Base-by-base conservation (phyloP, 2,113 vertebrate species). In the Channa maculata region DNA sequence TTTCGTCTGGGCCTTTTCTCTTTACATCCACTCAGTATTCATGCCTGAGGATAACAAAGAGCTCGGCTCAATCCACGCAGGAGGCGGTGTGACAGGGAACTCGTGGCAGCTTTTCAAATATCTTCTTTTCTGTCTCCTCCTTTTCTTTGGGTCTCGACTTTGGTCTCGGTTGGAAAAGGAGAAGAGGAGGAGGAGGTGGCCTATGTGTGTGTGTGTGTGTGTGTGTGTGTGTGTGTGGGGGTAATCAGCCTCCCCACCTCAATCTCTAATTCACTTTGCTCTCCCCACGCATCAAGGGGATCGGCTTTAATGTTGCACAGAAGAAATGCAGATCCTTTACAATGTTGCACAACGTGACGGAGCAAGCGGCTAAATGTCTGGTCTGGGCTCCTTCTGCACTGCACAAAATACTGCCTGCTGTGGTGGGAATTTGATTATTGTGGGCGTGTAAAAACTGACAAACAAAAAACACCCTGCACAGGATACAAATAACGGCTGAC, bases 31-130 rank as follows among this genome's bases (percentile, higher is more conserved):
- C 93, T 94, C 94, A 95, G 93, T 95, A 95, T 96, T 95, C 95
- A 95, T 95, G 94, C 87, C 86, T 48, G 75, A 52, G 79, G 70
- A 65, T 57, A 88, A 94, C 94, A 94, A 94, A 92, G 89, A 79
- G 90, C 92, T 85, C 77, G 88, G 91, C 93, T 94, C 93, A 91
- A 91, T 95, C 94, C 95, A 94, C 93, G 89, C 95, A 94, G 95
- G 94, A 95, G 93, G 91, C 92, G 94, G 94, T 91, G 64, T 96
- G 95, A 95, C 95, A 95, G 94, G 87, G 93, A 94, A 87, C 95
- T 96, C 95, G 95, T 96, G 95, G 94, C 94, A 90, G 91, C 93
- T 75, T 93, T 93, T 92, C 90, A 93, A 85, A 90, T 81, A 88
- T 93, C 87, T 89, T 24, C 87, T 86, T 92, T 90, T 88, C 84